phyloP scores from a whole-genome alignment of 1,140 invertebrate genomes.

The Brachionus koreanus region DNA sequence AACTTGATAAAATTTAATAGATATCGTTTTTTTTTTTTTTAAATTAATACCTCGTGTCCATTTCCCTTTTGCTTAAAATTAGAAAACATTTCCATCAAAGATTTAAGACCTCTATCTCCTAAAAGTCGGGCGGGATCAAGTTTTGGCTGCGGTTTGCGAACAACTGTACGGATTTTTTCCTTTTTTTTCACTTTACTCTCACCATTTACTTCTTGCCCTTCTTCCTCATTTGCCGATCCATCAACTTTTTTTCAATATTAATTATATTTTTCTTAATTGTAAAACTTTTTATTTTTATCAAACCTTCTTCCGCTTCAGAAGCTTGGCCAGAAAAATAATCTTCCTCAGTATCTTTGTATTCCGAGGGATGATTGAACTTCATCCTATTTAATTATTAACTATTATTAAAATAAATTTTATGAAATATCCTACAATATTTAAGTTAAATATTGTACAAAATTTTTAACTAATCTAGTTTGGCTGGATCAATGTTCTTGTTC shows the following conservation, averaged over 20 bases:
- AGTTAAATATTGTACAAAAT: too few species aligned
- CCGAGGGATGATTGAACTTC: constrained; percentile 19
- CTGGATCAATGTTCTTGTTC: too few species aligned
- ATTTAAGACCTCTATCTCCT: constrained; percentile 72
- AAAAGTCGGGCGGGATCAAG: constrained; percentile 69
- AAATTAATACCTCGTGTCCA: constrained; percentile 67
- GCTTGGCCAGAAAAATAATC: constrained; percentile 4
- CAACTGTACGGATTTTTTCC: constrained; percentile 59
- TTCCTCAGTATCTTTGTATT: constrained; percentile 4
- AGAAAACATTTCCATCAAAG: constrained; percentile 72
- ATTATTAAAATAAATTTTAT: too few species aligned
- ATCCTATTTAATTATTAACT: not conserved
- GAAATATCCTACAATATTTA: too few species aligned
- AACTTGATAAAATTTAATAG: constrained; percentile 55
- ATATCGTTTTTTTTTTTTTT: too few species aligned
- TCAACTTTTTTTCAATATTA: not conserved
- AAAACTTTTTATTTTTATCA: not conserved
- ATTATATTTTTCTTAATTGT: not conserved
- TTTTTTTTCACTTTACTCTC: constrained; percentile 49
- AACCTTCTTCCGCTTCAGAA: constrained; percentile 18
- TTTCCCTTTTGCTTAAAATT: constrained; percentile 77
- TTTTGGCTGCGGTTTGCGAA: constrained; percentile 68
- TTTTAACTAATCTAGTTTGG: too few species aligned
- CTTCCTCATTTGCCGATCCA: not conserved
- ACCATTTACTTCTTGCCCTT: not conserved